Base-by-base conservation (phyloP, 2,113 vertebrate genomes). In the Gorsachius goisagi region DNA sequence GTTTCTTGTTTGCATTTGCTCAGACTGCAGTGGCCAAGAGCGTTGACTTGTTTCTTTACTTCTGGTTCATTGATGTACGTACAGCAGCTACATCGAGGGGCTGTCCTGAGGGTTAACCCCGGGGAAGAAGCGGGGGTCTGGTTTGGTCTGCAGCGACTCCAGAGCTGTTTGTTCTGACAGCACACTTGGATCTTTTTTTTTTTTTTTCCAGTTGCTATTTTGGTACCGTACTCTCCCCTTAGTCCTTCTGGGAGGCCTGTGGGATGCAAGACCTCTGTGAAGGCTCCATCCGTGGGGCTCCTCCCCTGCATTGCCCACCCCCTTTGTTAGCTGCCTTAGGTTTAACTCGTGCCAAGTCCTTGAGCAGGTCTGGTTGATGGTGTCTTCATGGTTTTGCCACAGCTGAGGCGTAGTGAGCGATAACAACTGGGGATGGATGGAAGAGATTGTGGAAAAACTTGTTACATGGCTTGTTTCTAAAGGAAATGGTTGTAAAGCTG, bases 401-500 rank as follows among this genome's bases (percentile, higher is more conserved):
- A 15, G 18, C 9, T 64, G 49, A 73, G 66, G 52, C 52, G 26
- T 1, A 35, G 28, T 7, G 68, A 9, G 50, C n/a, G 44, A 4
- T 24, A 26, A 11, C 44, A 12, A 7, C 2, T 68, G 76, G 44
- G 55, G 47, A 4, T 23, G 72, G 53, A 33, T 21, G 37, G 30
- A 44, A 35, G 4, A 16, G n/a, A 2, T 0, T 37, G 21, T 45
- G 59, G 62, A 23, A 26, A 9, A 33, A 39, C 20, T 49, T 18
- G 0, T 24, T 4, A 0, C 0, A 1, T 30, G 71, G 77, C 50
- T n/a, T 52, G 30, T 71, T 91, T 19, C 50, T 47, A 44, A 21
- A 74, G 64, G 45, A 49, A 12, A 20, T 3, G 18, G 13, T 20
- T 74, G 49, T n/a, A 15, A 64, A 62, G 66, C 26, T 22, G 6